phyloP scores from a whole-genome alignment of 1,140 invertebrate species.

The Agraylea sexmaculata region DNA sequence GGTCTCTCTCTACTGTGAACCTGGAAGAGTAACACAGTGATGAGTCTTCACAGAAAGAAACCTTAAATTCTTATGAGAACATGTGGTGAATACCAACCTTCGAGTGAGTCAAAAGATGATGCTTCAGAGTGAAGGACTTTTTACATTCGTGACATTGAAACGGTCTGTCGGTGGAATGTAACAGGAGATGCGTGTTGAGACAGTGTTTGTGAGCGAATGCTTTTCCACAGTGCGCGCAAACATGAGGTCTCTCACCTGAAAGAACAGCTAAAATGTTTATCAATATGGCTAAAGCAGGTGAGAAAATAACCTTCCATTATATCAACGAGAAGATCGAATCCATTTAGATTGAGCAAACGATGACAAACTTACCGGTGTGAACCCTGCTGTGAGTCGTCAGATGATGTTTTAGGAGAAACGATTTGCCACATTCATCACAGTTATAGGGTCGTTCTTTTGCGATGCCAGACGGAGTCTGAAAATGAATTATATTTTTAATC shows the following conservation, averaged over 20 bases:
- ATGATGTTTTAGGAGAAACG: conserved; percentile 71
- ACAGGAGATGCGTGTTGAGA: conserved; percentile 65
- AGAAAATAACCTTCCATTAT: background rate
- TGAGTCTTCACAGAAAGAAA: no score
- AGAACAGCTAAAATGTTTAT: conserved; percentile 15
- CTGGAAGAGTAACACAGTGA: conserved; percentile 24
- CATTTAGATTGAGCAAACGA: background rate
- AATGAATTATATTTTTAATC: conserved; percentile 23
- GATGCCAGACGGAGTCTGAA: conserved; percentile 24
- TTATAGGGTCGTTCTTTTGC: conserved; percentile 65
- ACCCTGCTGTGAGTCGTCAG: conserved; percentile 67
- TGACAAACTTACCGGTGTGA: conserved; percentile 46
- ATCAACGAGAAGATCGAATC: background rate
- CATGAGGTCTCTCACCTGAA: conserved; percentile 63
- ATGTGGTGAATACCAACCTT: conserved; percentile 43
- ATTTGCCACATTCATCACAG: conserved; percentile 71
- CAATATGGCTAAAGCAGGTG: conserved; percentile 1
- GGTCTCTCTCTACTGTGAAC: conserved; percentile 64
- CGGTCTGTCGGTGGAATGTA: conserved; percentile 69
- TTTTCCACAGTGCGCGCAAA: conserved; percentile 74
- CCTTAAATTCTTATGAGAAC: conserved; percentile 1
- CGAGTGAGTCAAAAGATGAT: conserved; percentile 66
- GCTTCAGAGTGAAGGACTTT: conserved; percentile 75
- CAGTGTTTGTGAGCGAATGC: conserved; percentile 77
- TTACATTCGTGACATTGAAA: conserved; percentile 76